Evolutionary conservation across 1,140 invertebrate species (phyloP).

Genomic region (Bradynema listronoti): DNA sequence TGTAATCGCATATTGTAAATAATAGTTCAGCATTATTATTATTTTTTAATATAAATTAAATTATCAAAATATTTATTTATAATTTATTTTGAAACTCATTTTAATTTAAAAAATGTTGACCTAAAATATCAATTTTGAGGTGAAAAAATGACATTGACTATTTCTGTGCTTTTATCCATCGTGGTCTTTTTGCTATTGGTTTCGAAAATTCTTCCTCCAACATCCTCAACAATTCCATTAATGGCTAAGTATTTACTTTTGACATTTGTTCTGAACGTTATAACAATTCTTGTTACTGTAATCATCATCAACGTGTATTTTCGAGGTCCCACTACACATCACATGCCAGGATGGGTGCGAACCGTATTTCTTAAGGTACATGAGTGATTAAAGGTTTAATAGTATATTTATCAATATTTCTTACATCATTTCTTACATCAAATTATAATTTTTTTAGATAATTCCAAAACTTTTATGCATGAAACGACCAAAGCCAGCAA

Average conservation of each 20-base stretch:
- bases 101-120: background rate
- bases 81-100: background rate
- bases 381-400: background rate
- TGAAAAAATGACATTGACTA: slow-evolving; percentile 62
- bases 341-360: slow-evolving; percentile 88
- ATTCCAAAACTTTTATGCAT: slow-evolving; percentile 53
- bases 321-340: slow-evolving; percentile 76
- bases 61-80: background rate
- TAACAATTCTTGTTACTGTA: slow-evolving; percentile 95
- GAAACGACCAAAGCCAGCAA: slow-evolving; percentile 46
- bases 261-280: slow-evolving; percentile 99
- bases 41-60: no score
- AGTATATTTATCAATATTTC: background rate
- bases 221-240: slow-evolving; percentile 84
- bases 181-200: slow-evolving; percentile 97
- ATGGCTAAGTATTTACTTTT: slow-evolving; percentile 97
- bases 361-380: slow-evolving; percentile 79
- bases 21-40: no score
- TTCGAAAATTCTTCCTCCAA: slow-evolving; percentile 96
- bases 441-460: no score
- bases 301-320: slow-evolving; percentile 99
- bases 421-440: no score
- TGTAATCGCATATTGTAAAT: background rate
- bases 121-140: slow-evolving; percentile 48
- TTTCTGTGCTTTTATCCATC: slow-evolving; percentile 80